A percentile compares a stretch with the other conserved stretches of the same genome.
phyloP scores from a whole-genome alignment of 2,888 invertebrate genomes.

The Operophtera brumata region DNA sequence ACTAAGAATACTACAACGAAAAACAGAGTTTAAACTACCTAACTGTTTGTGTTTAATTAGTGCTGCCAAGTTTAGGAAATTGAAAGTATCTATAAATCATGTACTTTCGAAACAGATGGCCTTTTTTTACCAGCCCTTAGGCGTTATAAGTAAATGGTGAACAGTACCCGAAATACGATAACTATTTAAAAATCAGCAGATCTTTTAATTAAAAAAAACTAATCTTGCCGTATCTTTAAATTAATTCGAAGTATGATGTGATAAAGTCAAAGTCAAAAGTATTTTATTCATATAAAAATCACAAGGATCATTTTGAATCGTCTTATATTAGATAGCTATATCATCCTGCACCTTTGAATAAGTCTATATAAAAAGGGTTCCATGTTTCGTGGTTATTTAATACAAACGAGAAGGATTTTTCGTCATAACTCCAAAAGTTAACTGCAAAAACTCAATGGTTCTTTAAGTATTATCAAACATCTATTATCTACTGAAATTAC shows the following conservation, averaged over 20 bases:
- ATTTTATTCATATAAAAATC: too few relatives aligned
- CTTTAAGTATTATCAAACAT: too few relatives aligned
- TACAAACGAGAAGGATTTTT: neutral
- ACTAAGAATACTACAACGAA: neutral
- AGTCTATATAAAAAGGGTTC: neutral
- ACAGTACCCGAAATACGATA: neutral
- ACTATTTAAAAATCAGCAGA: too few relatives aligned
- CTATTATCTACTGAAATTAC: neutral
- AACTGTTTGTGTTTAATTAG: constrained; percentile 26
- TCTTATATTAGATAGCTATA: too few relatives aligned
- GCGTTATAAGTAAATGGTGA: neutral
- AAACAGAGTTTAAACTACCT: constrained; percentile 18
- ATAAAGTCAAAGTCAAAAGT: too few relatives aligned
- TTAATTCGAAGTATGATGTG: too few relatives aligned
- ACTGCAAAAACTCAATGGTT: too few relatives aligned
- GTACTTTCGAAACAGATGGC: constrained; percentile 11
- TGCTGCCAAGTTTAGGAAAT: constrained; percentile 34
- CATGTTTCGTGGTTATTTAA: too few relatives aligned
- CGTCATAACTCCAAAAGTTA: neutral
- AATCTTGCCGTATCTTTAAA: too few relatives aligned
- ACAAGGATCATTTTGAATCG: too few relatives aligned
- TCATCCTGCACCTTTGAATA: neutral
- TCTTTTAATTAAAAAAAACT: too few relatives aligned
- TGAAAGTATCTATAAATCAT: constrained; percentile 28
- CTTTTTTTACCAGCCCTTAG: neutral